These are phyloP conservation scores for Clytia hemisphaerica DNA, from an alignment of 30 jellyfish, hydroid and myxozoan genomes.

Conservation along the genomic window DNA sequence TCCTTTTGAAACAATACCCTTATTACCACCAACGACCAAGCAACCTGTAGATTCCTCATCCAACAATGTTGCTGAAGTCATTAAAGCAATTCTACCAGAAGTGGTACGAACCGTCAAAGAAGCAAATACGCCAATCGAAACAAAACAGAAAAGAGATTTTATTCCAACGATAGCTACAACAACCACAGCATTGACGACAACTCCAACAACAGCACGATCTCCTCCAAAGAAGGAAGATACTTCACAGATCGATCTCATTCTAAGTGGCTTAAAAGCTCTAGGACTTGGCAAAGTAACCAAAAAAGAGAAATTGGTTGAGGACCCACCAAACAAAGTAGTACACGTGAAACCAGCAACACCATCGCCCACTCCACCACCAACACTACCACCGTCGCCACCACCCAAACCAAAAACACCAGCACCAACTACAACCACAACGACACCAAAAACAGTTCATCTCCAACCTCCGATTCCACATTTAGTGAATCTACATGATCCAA, in stretches of 20 bases:
- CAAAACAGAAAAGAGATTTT: neutral
- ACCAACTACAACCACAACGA: constrained; percentile 18
- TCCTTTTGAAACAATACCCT: too few species aligned
- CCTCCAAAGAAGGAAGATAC: too few species aligned
- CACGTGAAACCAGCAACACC: constrained; percentile 27
- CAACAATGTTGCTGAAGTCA: neutral
- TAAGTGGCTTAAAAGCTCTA: too few species aligned
- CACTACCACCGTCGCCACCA: constrained; percentile 6
- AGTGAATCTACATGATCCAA: constrained; percentile 50
- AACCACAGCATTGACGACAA: too few species aligned
- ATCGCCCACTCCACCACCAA: constrained; percentile 12
- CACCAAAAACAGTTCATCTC: too few species aligned
- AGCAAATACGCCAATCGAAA: neutral
- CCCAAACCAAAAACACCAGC: constrained; percentile 9
- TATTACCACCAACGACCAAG: too few species aligned
- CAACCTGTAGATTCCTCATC: neutral
- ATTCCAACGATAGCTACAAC: too few species aligned
- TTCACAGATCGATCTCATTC: too few species aligned
- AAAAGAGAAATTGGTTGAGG: neutral
- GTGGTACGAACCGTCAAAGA: neutral
- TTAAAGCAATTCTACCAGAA: neutral
- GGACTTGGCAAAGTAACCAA: too few species aligned
- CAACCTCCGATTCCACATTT: constrained; percentile 81
- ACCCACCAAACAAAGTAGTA: neutral
- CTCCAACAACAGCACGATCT: too few species aligned